Conservation (phyloP, 1,140 invertebrate genomes). For the Trissolcus basalis region DNA sequence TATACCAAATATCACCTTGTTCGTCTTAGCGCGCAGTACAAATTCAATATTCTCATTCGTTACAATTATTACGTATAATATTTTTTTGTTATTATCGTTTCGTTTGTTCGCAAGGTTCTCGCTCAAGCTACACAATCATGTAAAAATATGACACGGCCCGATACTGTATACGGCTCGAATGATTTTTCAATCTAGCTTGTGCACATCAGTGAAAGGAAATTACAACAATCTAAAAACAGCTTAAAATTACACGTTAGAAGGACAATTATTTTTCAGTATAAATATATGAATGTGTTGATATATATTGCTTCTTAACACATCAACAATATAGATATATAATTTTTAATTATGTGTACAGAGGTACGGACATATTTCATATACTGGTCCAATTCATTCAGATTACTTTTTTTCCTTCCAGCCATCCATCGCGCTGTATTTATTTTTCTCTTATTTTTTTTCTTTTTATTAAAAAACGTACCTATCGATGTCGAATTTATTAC, state of each 20-base stretch:
- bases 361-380: too few species aligned
- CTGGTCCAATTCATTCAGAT: too few species aligned
- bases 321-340: conserved; percentile 26
- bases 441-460: too few species aligned
- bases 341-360: too few species aligned
- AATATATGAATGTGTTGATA: conserved; percentile 45
- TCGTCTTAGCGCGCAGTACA: conserved; percentile 36
- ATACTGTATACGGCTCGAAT: conserved; percentile 35
- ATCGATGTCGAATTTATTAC: too few species aligned
- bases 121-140: conserved; percentile 45
- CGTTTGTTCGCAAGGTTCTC: conserved; percentile 22
- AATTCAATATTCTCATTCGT: conserved; percentile 45
- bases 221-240: conserved; percentile 34
- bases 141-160: conserved; percentile 54
- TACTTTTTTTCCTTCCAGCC: too few species aligned
- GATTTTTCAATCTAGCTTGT: conserved; percentile 42
- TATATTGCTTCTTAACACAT: conserved; percentile 50
- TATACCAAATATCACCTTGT: conserved; percentile 55
- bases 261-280: conserved; percentile 45
- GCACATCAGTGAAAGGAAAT: conserved; percentile 43
- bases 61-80: conserved; percentile 45
- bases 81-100: conserved; percentile 25
- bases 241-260: conserved; percentile 33
- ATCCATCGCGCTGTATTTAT: too few species aligned
- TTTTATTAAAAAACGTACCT: too few species aligned